These are phyloP conservation scores for Neodiprion lecontei DNA, from an alignment of 1,140 invertebrate species.

Conservation along the genomic window DNA sequence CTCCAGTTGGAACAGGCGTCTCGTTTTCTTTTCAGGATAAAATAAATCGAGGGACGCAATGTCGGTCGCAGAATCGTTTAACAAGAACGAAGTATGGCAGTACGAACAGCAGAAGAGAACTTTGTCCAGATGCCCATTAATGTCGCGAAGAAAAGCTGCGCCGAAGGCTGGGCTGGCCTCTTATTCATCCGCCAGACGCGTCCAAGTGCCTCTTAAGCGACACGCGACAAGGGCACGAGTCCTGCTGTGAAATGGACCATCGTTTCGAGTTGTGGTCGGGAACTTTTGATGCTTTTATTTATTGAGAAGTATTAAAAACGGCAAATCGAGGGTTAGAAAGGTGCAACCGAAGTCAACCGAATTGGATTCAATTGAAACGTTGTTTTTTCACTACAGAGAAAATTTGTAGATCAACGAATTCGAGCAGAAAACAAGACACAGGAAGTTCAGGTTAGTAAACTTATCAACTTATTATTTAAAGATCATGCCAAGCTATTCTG, in stretches of 20 bases:
- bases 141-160: background rate
- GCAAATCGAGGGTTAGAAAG: too few species aligned
- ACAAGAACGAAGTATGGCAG: background rate
- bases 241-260: background rate
- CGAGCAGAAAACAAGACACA: too few species aligned
- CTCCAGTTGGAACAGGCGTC: background rate
- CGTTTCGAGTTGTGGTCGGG: too few species aligned
- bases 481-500: too few species aligned
- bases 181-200: background rate
- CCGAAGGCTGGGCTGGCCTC: background rate
- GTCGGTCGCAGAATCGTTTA: background rate
- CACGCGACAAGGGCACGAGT: background rate
- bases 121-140: background rate
- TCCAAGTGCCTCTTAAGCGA: background rate
- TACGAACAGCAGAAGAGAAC: background rate
- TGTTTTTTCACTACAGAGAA: too few species aligned
- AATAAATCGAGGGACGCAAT: background rate
- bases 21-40: background rate
- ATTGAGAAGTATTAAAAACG: too few species aligned
- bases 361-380: too few species aligned
- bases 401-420: too few species aligned
- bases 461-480: too few species aligned
- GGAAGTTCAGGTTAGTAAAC: too few species aligned
- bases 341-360: too few species aligned
- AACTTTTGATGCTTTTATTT: too few species aligned